These are phyloP conservation scores for Dioctria rufipes DNA, from an alignment of 2,888 invertebrate species.

Conservation along the genomic window DNA sequence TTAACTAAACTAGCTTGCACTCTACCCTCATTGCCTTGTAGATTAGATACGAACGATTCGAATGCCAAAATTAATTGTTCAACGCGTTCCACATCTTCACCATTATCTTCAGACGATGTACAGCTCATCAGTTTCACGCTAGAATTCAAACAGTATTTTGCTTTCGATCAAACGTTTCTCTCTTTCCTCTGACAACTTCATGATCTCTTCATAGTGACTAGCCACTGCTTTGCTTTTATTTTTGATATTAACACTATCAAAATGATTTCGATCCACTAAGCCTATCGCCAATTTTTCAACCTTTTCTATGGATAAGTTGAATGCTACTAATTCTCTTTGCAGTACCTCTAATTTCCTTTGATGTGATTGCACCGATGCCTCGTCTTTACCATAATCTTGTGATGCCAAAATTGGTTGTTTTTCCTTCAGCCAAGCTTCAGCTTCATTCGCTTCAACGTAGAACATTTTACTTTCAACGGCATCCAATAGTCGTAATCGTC, in stretches of 20 bases:
- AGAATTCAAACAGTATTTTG: slow-evolving; percentile 80
- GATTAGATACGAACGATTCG: slow-evolving; percentile 90
- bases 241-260: slow-evolving; percentile 83
- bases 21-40: slow-evolving; percentile 89
- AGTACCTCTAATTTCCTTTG: slow-evolving; percentile 87
- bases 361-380: slow-evolving; percentile 89
- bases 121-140: slow-evolving; percentile 91
- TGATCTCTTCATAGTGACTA: slow-evolving; percentile 78
- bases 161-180: slow-evolving; percentile 76
- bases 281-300: slow-evolving; percentile 79
- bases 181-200: slow-evolving; percentile 77
- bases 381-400: slow-evolving; percentile 91
- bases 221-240: slow-evolving; percentile 79
- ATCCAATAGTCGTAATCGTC: slow-evolving; percentile 83
- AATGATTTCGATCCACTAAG: slow-evolving; percentile 83
- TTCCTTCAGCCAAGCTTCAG: slow-evolving; percentile 93
- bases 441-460: slow-evolving; percentile 90
- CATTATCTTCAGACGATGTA: slow-evolving; percentile 97
- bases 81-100: slow-evolving; percentile 97
- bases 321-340: slow-evolving; percentile 86
- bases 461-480: slow-evolving; percentile 90
- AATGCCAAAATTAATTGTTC: slow-evolving; percentile 93
- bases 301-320: slow-evolving; percentile 80
- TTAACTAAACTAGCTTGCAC: slow-evolving; percentile 83
- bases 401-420: slow-evolving; percentile 83